Conservation (phyloP, 1,140 invertebrate species). For the Cepaea nemoralis region DNA sequence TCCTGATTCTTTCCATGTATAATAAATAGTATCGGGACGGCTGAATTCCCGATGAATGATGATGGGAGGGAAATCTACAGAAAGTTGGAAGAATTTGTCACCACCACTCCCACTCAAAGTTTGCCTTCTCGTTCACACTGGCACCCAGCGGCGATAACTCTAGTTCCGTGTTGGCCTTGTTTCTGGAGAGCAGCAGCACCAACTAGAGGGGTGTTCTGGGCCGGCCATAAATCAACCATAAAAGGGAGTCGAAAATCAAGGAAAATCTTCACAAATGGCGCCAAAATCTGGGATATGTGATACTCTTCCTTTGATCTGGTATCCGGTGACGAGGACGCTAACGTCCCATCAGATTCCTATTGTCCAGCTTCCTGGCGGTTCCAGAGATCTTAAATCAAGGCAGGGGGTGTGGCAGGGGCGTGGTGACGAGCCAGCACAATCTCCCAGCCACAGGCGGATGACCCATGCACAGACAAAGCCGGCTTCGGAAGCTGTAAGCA, state of each 20-base stretch:
- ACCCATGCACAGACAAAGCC: neutral
- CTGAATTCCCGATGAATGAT: too few relatives aligned
- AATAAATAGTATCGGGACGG: too few relatives aligned
- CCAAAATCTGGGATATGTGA: neutral
- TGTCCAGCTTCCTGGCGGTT: constrained; percentile 2
- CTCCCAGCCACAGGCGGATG: neutral
- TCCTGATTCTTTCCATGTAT: too few relatives aligned
- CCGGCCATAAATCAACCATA: neutral
- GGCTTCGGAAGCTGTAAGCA: too few relatives aligned
- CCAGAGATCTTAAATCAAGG: neutral
- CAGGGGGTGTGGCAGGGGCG: constrained; percentile 2
- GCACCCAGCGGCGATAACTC: neutral
- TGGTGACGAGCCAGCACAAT: neutral
- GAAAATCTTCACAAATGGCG: constrained; percentile 12
- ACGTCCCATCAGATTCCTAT: neutral
- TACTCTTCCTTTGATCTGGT: neutral
- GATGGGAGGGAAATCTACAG: too few relatives aligned
- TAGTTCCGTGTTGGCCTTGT: neutral
- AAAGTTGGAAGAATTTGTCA: too few relatives aligned
- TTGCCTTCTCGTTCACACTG: too few relatives aligned
- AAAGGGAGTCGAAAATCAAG: neutral
- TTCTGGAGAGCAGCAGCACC: neutral
- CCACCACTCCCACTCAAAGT: too few relatives aligned
- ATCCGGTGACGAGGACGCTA: neutral
- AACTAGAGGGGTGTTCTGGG: neutral